Base-by-base conservation (phyloP, 30 jellyfish, hydroid and myxozoan species). In the Nemopilema nomurai region DNA sequence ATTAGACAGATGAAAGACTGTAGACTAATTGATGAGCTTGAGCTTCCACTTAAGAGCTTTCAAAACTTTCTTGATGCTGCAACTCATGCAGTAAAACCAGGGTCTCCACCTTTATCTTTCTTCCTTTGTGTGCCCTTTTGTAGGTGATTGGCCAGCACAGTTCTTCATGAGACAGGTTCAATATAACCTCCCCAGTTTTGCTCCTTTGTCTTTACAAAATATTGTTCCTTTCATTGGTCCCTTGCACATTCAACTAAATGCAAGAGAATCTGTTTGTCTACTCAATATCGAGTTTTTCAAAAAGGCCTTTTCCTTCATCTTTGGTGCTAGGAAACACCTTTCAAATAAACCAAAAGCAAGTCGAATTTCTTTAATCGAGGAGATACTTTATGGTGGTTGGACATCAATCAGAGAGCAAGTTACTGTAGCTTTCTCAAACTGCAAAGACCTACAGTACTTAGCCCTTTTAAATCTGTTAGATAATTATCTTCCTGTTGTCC, bases 91-190 rank as follows among this genome's bases (percentile, higher is more conserved):
- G 21, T 63, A 8, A 31, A n/a, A 67, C 30, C 29, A 63, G 9
- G 82, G 70, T 24, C 83, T 82, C 30, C 50, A 57, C 26, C 18
- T 19, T 17, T 77, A 77, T 30, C 77, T 77, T 13, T 22, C 49
- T 8, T 18, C 62, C 19, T 80, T 64, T 49, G 50, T 80, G 52
- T 80, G 80, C 66, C 82, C 82, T 18, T 80, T 24, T 25, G 70
- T 66, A 26, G 89, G 81, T 32, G 89, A 80, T 29, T 80, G 89
- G 91, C 84, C 91, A 29, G 83, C 84, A 28, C 74, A 49, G 50
- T 82, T 52, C 31, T 82, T 67, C 64, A 82, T 82, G 91, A 68
- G 91, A 30, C 84, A 82, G 51, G 49, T 82, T 4, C 84, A 82
- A 69, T 31, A 49, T 50, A 31, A 68, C 28, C 24, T 51, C 22